Percentiles rank a stretch among this genome's conserved stretches.
These are phyloP conservation scores for Mallotus villosus DNA, from an alignment of 2,797 vertebrate species.

Conservation along the genomic window DNA sequence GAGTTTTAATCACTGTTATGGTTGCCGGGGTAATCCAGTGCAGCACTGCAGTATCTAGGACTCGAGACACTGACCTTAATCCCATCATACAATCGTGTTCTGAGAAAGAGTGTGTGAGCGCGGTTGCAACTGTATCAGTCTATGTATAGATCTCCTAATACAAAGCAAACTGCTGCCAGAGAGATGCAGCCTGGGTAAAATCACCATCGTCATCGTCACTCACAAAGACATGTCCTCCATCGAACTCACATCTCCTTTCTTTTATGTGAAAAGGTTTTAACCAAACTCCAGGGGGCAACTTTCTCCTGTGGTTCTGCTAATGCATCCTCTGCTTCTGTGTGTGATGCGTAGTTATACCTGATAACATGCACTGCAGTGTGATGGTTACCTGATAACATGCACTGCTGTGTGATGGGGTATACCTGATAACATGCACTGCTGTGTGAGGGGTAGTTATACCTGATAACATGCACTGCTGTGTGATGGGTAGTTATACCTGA, in stretches of 20 bases:
- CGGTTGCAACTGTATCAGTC: constrained; percentile 24
- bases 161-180: constrained; percentile 35
- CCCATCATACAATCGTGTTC: constrained; percentile 60
- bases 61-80: constrained; percentile 75
- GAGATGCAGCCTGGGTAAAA: constrained; percentile 26
- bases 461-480: no score
- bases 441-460: no score
- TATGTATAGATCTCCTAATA: constrained; percentile 47
- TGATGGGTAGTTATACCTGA: no score
- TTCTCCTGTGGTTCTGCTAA: not conserved
- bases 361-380: no score
- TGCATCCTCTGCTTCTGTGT: not conserved
- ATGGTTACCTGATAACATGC: no score
- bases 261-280: not conserved
- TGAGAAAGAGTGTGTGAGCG: constrained; percentile 37
- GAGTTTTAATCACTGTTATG: constrained; percentile 74
- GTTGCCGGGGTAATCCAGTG: constrained; percentile 71
- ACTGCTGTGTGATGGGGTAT: no score
- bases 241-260: not conserved
- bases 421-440: no score
- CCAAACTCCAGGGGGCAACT: not conserved
- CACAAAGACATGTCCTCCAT: constrained; percentile 7
- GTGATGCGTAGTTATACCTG: not conserved
- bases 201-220: not conserved
- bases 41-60: constrained; percentile 53